Base-by-base conservation (phyloP, 2,888 invertebrate species). In the Parnassius smintheus region DNA sequence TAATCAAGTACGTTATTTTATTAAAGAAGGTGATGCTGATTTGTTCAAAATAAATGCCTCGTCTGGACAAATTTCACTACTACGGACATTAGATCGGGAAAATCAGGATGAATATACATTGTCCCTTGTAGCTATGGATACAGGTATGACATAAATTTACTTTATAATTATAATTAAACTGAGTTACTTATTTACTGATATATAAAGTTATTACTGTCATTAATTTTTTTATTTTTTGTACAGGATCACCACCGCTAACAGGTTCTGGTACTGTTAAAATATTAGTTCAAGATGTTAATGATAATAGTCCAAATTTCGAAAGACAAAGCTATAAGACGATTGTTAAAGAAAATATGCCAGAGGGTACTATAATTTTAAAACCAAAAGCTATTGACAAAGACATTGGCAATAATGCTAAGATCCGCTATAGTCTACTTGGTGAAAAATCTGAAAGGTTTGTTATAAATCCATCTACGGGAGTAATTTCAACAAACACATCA, bases 241-340 rank as follows among this genome's bases (percentile, higher is more conserved):
- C 92, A 97, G 98, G 98, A 62, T 96, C 96, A 22, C 98, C 98
- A 18, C 96, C 98, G 2, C 90, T 98, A 62, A 98, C 98, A 2
- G 98, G 98, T 56, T 96, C 98, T 4, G 98, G 98, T 49, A 96
- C 96, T 56, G 96, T 99, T 1, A 94, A 95, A 75, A 95, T 99
- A 64, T 93, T 96, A 60, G 98, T 99, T 10, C 96, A 97, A 87
- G 99, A 99, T 84, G 96, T 97, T 63, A 98, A 98, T 83, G 98
- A 98, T 82, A 97, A 98, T 82, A 95, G 95, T 71, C 98, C 98
- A 0, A 95, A 95, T 74, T 98, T 98, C 83, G 95, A 95, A 73
- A 93, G 96, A 60, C 95, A 96, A 77, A 95, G 95, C 61, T 98
- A 98, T 81, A 94, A 94, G 71, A 95, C 96, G 0, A 92, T 89